Base-by-base conservation (phyloP, 1,140 invertebrate genomes). In the Dolichoris vasculosae region DNA sequence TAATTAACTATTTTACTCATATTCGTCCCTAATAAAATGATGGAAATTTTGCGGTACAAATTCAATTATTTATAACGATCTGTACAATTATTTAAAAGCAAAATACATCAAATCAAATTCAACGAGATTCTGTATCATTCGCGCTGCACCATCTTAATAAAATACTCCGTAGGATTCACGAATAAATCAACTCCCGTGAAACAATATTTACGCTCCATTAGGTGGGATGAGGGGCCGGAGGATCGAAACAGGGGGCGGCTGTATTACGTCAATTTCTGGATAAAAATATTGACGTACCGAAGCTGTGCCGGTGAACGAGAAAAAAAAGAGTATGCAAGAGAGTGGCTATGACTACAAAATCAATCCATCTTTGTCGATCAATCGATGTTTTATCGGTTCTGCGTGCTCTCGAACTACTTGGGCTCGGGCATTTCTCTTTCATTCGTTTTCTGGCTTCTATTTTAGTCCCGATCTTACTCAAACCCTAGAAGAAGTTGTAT, bases 281-380 rank as follows among this genome's bases (percentile, higher is more conserved):
- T 64, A 48, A 76, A 85, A 85, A 85, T 85, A 85, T 85, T 75
- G 84, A 81, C 51, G 48, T 13, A 38, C 2, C 40, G 17, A 6
- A 73, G 69, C 20, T 73, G 32, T 32, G 43, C 43, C 6, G 7
- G 40, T 11, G 11, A 80, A 32, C n/a, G 55, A 43, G 20, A 40
- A 59, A 15, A 43, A n/a, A 63, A 63, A 20, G 20, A 13, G 20
- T 2, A 32, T 35, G n/a, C 48, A 32, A 78, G 20, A 8, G 30
- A 43, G 55, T 32, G 1, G 26, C 9, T 32, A n/a, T 43, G 38
- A 64, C 13, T 51, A 43, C 20, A 46, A 35, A 83, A 85, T 82
- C 84, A 82, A 85, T 85, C 38, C 32, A 76, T 85, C 79, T 76
- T 43, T 51, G 79, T 82, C 84, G 84, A 85, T 85, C 79, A 76